phyloP scores from a whole-genome alignment of 1,140 invertebrate species.

The Cotesia typhae region DNA sequence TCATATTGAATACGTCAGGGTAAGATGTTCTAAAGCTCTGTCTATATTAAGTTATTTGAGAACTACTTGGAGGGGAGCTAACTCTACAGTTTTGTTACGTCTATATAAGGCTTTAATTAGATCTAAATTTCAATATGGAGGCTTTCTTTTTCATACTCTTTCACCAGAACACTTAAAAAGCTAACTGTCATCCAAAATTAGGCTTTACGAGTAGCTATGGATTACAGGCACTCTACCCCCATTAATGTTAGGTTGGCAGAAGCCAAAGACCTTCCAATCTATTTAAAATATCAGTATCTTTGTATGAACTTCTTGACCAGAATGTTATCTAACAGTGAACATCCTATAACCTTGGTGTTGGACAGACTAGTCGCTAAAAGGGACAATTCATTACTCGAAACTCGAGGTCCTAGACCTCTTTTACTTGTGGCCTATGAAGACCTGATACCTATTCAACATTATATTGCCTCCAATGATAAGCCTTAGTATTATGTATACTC shows the following conservation, averaged over 20 bases:
- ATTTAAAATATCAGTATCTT: slow-evolving; percentile 14
- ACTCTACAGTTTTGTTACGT: not conserved
- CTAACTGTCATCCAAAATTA: too few relatives aligned
- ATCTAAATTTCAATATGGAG: not conserved
- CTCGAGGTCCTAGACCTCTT: too few relatives aligned
- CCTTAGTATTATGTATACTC: slow-evolving; percentile 15
- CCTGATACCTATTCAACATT: not conserved
- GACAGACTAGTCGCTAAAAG: too few relatives aligned
- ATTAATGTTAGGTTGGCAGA: slow-evolving; percentile 37
- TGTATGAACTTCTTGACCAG: slow-evolving; percentile 15
- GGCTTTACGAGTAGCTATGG: not conserved
- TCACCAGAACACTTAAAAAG: too few relatives aligned
- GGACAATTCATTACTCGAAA: too few relatives aligned
- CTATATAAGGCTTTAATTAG: not conserved
- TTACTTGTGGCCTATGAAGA: slow-evolving; percentile 3
- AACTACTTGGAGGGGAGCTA: not conserved
- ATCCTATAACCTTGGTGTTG: too few relatives aligned
- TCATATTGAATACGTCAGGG: not conserved
- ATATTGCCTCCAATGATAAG: not conserved
- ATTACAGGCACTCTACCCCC: slow-evolving; percentile 32
- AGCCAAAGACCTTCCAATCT: slow-evolving; percentile 20
- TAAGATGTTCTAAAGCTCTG: not conserved
- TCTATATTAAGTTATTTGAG: slow-evolving; percentile 8
- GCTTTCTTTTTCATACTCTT: not conserved
- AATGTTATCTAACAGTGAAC: not conserved